phyloP scores from a whole-genome alignment of 2,888 invertebrate species.

The Furcula furcula region DNA sequence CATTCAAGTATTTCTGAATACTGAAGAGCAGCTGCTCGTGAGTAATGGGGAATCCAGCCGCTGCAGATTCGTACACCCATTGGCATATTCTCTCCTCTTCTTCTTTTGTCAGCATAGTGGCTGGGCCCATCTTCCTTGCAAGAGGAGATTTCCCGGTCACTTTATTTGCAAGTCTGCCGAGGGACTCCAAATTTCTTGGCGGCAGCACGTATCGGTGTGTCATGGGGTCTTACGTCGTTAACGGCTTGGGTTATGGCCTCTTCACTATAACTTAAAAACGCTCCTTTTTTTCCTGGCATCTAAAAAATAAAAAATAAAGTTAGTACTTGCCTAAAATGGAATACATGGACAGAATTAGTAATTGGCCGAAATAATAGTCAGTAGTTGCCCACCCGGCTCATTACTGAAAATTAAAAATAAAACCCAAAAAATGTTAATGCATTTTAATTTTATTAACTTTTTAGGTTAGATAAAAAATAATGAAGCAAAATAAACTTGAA shows the following conservation, averaged over 20 bases:
- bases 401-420: too few species aligned
- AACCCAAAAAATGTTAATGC: too few species aligned
- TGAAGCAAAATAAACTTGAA: too few species aligned
- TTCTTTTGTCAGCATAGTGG: conserved; percentile 5
- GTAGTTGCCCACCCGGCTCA: too few species aligned
- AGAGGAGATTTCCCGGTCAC: conserved; percentile 5
- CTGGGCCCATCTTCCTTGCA: conserved; percentile 5
- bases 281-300: conserved; percentile 5
- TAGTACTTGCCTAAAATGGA: too few species aligned
- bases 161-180: neutral
- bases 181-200: conserved; percentile 1
- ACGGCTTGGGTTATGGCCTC: conserved; percentile 1
- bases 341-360: too few species aligned
- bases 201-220: conserved; percentile 3
- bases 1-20: conserved; percentile 5
- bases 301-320: conserved; percentile 16
- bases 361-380: too few species aligned
- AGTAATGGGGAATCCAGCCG: conserved; percentile 4
- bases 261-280: conserved; percentile 3
- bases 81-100: conserved; percentile 6
- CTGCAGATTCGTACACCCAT: conserved; percentile 5
- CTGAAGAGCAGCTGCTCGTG: conserved; percentile 3
- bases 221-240: conserved; percentile 2
- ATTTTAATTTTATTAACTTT: too few species aligned
- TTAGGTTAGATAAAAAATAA: too few species aligned